Percentiles rank a stretch among this genome's conserved stretches.
These are phyloP conservation scores for Ricordea florida DNA, from an alignment of 92 coral and sea anemone species.

Conservation along the genomic window DNA sequence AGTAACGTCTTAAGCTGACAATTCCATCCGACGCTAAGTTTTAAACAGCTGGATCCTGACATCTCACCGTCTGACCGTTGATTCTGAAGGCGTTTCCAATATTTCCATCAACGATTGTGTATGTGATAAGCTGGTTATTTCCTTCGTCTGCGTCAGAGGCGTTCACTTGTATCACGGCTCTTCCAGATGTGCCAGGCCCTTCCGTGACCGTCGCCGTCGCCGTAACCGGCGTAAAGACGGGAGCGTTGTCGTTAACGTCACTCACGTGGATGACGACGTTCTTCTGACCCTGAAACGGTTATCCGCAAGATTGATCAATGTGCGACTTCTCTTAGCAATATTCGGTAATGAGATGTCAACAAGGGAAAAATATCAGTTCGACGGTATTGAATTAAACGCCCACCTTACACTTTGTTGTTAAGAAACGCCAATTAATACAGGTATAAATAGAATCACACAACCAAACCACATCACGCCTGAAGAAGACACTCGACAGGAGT, in stretches of 20 bases:
- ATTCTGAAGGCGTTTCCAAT: conserved; percentile 72
- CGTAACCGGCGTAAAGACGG: conserved; percentile 67
- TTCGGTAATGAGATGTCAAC: not conserved
- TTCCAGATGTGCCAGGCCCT: conserved; percentile 66
- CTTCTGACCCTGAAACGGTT: conserved; percentile 52
- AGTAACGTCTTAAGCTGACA: too few species aligned
- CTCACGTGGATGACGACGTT: conserved; percentile 68
- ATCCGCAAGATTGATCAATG: not conserved
- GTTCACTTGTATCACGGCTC: conserved; percentile 50
- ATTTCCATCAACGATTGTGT: conserved; percentile 73
- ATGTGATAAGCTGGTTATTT: conserved; percentile 61
- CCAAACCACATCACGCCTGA: too few species aligned
- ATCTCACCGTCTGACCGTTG: conserved; percentile 72
- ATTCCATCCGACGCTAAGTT: too few species aligned
- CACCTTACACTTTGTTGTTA: too few species aligned
- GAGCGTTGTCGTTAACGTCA: conserved; percentile 86
- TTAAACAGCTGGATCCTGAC: not conserved
- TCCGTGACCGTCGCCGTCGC: conserved; percentile 60
- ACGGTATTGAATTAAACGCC: too few species aligned
- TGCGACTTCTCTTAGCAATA: not conserved
- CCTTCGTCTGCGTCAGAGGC: conserved; percentile 93
- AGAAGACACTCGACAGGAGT: too few species aligned
- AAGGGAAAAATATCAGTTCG: too few species aligned
- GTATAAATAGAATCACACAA: too few species aligned
- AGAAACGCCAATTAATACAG: too few species aligned